Percentiles rank a stretch among this genome's conserved stretches.
Evolutionary conservation across 2,888 invertebrate genomes (phyloP).

Genomic region (Phymatocera aterrima): DNA sequence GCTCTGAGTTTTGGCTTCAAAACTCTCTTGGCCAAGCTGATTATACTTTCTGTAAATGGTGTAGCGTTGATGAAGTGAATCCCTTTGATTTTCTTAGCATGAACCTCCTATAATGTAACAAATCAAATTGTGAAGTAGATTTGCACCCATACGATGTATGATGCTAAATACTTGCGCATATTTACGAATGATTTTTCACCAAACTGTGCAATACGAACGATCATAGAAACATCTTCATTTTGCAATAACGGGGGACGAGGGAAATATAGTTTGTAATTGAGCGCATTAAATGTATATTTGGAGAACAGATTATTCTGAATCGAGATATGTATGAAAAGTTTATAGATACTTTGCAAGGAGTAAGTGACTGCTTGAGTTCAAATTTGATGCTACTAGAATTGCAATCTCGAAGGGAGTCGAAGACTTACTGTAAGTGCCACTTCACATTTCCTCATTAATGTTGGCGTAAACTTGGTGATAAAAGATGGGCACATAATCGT

Average conservation of each 20-base stretch:
- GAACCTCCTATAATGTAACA: slow-evolving; percentile 72
- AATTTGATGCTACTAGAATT: neutral
- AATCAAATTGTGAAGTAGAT: slow-evolving; percentile 37
- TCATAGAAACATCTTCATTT: too few relatives aligned
- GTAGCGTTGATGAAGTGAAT: slow-evolving; percentile 80
- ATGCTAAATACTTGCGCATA: too few relatives aligned
- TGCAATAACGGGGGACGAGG: too few relatives aligned
- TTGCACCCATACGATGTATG: too few relatives aligned
- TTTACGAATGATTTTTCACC: neutral
- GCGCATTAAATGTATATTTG: too few relatives aligned
- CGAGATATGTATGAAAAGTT: neutral
- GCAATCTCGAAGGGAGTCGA: neutral
- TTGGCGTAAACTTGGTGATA: slow-evolving; percentile 71
- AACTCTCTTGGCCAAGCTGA: slow-evolving; percentile 77
- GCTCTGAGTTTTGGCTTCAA: slow-evolving; percentile 80
- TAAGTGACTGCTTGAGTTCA: neutral
- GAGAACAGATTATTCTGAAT: too few relatives aligned
- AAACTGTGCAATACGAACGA: too few relatives aligned
- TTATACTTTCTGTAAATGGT: slow-evolving; percentile 76
- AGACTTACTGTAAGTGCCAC: slow-evolving; percentile 75
- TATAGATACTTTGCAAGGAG: neutral
- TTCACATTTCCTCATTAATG: slow-evolving; percentile 72
- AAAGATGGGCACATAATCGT: slow-evolving; percentile 64
- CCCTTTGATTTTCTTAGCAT: slow-evolving; percentile 79
- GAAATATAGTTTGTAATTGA: too few relatives aligned